Evolutionary conservation across 2,113 vertebrate species (phyloP), one percentile per base, ranked within the genome.

Genomic region (Callaeas wilsoni): DNA sequence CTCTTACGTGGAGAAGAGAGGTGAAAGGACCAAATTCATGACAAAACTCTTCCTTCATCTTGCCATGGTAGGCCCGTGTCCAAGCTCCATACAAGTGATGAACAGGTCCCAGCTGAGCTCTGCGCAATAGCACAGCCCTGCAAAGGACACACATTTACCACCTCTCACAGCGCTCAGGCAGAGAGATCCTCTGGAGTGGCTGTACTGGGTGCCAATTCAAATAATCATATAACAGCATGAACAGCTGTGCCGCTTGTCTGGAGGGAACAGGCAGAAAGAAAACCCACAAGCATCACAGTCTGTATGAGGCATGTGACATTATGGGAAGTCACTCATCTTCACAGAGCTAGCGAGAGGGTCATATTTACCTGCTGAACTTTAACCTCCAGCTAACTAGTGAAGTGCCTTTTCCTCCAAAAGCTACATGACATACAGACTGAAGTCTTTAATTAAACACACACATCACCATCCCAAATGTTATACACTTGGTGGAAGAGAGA

Each of bases 41-140:
- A 52, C 33, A 59, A 74, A 75, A 16, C 12, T 71, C 12, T 67
- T 29, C 16, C 50, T n/a, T 87, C 10, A 15, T 22, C 9, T 68
- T 0, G 0, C 35, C 2, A 0, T 10, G 12, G n/a, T 5, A 70
- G 22, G 12, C 12, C 11, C 17, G 19, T 29, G 5, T 37, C 37
- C 5, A 8, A 77, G 35, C 26, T 42, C 62, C 4, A 4, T 37
- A 16, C 26, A 29, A 32, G 14, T 1, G 10, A 39, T 9, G 10
- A 41, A 14, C 0, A 0, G 10, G 47, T 30, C 8, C 29, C 47
- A 75, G 79, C 13, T 2, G 1, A 78, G 67, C 89, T 27, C 79
- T 1, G 1, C 4, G 39, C 33, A 68, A 76, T 52, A 73, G 79
- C 44, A 33, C 4, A 3, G 53, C 44, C 42, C 53, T 22, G 63